These are phyloP conservation scores for Anhinga anhinga DNA, from an alignment of 2,113 vertebrate genomes.

Conservation along the genomic window DNA sequence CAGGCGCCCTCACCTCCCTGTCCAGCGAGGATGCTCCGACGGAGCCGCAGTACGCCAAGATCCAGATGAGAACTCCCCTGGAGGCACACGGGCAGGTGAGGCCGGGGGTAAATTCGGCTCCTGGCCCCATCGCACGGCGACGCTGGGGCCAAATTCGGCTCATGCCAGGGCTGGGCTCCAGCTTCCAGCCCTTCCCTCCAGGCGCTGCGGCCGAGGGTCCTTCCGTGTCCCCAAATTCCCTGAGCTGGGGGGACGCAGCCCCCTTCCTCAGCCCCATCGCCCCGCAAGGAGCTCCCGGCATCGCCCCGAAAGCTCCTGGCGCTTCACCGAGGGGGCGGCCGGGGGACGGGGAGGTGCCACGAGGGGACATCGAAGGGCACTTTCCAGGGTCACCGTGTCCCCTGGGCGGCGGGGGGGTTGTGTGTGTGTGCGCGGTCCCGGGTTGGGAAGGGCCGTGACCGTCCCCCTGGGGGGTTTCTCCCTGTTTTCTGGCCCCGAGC, in stretches of 20 bases:
- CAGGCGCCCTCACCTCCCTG: rapidly evolving
- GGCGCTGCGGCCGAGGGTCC: background rate
- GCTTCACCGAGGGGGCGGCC: too few species aligned
- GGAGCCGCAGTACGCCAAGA: rapidly evolving
- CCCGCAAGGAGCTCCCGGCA: background rate
- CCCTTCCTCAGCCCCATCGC: background rate
- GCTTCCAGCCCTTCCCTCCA: background rate
- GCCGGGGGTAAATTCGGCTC: background rate
- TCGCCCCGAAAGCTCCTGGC: background rate
- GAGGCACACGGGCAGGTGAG: background rate
- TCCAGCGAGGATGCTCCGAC: background rate
- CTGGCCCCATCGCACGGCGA: background rate
- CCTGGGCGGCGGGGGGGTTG: too few species aligned
- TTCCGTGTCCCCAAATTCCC: background rate
- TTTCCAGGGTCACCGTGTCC: background rate
- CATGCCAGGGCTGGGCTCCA: background rate
- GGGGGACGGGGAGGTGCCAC: too few species aligned
- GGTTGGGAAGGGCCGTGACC: rapidly evolving
- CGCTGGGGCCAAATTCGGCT: background rate
- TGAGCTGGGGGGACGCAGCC: too few species aligned
- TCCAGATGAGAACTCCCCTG: background rate
- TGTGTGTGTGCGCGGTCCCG: too few species aligned
- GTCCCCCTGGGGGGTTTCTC: background rate
- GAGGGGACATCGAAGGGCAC: background rate
- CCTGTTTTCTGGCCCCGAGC: background rate